Percentiles rank a stretch among this genome's conserved stretches.
phyloP scores from a whole-genome alignment of 2,797 vertebrate species.

The Rousettus madagascariensis region DNA sequence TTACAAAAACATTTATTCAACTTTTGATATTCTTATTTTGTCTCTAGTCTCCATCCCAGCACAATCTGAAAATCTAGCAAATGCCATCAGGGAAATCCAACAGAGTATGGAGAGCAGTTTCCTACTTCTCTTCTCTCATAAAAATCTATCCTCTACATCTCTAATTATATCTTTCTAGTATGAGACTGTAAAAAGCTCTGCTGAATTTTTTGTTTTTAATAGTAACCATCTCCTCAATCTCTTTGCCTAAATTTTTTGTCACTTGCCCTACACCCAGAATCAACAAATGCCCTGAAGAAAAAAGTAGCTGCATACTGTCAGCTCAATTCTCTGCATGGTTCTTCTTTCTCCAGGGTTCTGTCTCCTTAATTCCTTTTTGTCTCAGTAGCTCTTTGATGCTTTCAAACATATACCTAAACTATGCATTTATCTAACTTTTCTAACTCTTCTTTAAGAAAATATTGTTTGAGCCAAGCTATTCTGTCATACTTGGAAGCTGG shows the following conservation, averaged over 20 bases:
- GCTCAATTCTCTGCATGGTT: background rate
- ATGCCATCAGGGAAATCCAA: background rate
- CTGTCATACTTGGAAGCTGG: background rate
- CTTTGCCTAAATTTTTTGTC: background rate
- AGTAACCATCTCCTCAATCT: background rate
- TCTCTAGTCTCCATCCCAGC: background rate
- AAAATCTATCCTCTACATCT: background rate
- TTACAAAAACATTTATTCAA: background rate
- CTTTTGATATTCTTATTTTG: background rate
- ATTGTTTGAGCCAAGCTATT: background rate
- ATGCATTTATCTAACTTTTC: background rate
- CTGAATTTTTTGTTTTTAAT: background rate
- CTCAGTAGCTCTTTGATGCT: background rate
- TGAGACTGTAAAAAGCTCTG: background rate
- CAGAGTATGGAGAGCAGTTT: background rate
- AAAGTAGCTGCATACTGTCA: background rate
- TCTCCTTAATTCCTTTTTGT: background rate
- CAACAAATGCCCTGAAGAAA: background rate
- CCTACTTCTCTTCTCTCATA: background rate
- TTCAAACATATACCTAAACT: background rate
- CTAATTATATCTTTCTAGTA: background rate
- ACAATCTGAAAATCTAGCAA: background rate
- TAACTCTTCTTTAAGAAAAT: background rate
- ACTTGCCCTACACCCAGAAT: background rate
- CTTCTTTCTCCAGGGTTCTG: background rate